Conservation (phyloP, 2,113 vertebrate genomes). For the Oophaga pumilio region DNA sequence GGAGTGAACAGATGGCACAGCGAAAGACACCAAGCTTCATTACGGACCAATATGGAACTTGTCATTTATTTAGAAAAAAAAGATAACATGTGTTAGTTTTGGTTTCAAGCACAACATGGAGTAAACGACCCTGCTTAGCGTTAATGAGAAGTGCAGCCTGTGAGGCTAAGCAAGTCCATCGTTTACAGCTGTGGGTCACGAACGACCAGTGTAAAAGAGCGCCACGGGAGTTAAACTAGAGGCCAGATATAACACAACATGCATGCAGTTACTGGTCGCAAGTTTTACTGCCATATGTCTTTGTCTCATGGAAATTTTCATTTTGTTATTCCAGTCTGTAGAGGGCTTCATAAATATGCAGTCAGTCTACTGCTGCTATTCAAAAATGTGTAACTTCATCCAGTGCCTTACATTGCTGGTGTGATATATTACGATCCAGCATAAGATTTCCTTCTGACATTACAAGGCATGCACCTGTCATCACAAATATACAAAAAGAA, state of each 20-base stretch:
- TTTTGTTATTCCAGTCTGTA: slow-evolving; percentile 1
- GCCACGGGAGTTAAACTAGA: slow-evolving; percentile 5
- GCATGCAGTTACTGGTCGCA: slow-evolving; percentile 30
- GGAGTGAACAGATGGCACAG: slow-evolving; percentile 54
- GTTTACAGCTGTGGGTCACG: slow-evolving; percentile 44
- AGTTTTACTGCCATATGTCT: slow-evolving; percentile 38
- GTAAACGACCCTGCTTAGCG: slow-evolving; percentile 55
- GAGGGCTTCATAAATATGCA: slow-evolving; percentile 2
- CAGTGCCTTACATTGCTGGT: not conserved
- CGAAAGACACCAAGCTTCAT: slow-evolving; percentile 57
- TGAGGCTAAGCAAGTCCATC: slow-evolving; percentile 28
- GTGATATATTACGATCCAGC: not conserved
- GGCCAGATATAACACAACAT: slow-evolving; percentile 35
- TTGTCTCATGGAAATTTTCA: slow-evolving; percentile 10
- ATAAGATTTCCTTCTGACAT: not conserved
- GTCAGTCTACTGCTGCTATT: not conserved
- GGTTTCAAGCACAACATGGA: slow-evolving; percentile 55
- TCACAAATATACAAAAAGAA: not conserved
- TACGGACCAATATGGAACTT: slow-evolving; percentile 59
- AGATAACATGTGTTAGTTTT: slow-evolving; percentile 57
- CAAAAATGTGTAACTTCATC: not conserved
- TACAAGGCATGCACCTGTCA: not conserved
- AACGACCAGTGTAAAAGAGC: slow-evolving; percentile 1
- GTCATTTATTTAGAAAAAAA: slow-evolving; percentile 44
- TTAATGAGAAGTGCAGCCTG: slow-evolving; percentile 53